These are phyloP conservation scores for Callimorpha dominula DNA, from an alignment of 2,888 invertebrate genomes.

Conservation along the genomic window DNA sequence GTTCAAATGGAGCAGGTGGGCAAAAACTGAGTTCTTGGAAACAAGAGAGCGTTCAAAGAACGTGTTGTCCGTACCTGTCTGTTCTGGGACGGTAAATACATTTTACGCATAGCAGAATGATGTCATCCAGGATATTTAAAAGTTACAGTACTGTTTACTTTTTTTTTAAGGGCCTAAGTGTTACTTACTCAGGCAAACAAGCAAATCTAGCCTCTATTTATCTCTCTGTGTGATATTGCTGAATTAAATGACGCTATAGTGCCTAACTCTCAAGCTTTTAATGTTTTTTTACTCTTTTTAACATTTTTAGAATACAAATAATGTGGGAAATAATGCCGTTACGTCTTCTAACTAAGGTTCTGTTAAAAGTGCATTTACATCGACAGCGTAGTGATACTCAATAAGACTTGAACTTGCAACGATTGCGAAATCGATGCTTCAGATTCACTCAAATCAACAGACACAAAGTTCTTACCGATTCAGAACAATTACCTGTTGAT, in stretches of 20 bases:
- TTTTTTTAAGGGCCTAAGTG: slow-evolving; percentile 20
- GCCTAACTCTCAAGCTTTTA: neutral
- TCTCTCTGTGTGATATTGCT: neutral
- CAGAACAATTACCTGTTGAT: too few relatives aligned
- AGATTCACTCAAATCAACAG: too few relatives aligned
- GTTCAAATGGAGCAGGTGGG: slow-evolving; percentile 76
- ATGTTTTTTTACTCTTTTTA: too few relatives aligned
- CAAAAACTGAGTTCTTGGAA: slow-evolving; percentile 70
- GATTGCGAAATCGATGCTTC: neutral
- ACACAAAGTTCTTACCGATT: too few relatives aligned
- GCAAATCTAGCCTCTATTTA: neutral
- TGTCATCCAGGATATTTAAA: slow-evolving; percentile 63
- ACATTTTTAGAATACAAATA: too few relatives aligned
- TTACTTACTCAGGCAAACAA: neutral
- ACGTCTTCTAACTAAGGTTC: too few relatives aligned
- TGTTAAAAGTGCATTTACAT: neutral
- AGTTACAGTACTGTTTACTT: slow-evolving; percentile 27
- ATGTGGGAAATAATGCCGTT: too few relatives aligned
- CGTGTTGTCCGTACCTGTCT: slow-evolving; percentile 61
- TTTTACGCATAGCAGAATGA: slow-evolving; percentile 59
- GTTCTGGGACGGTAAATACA: slow-evolving; percentile 52
- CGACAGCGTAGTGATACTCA: neutral
- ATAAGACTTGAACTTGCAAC: neutral
- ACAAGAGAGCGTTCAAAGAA: slow-evolving; percentile 72
- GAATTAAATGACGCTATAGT: neutral